phyloP scores from a whole-genome alignment of 2,113 vertebrate genomes.

The Etheostoma cragini region DNA sequence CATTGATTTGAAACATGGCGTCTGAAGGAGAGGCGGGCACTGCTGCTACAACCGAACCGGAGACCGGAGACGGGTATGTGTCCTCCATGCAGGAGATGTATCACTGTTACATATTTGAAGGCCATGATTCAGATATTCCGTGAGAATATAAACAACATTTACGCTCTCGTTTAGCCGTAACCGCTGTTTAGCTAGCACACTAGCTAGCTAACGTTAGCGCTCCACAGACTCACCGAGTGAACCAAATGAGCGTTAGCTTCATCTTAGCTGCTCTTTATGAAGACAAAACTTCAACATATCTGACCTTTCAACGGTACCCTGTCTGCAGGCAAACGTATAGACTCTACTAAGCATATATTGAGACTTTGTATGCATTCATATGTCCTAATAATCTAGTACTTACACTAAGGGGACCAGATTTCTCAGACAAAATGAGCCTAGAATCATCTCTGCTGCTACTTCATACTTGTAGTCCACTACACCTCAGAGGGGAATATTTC shows the following conservation, averaged over 20 bases:
- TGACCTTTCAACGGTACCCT: background rate
- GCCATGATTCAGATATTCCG: accelerated
- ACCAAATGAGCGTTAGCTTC: background rate
- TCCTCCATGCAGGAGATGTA: accelerated
- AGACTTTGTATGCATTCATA: background rate
- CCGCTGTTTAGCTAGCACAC: background rate
- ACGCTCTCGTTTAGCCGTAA: accelerated
- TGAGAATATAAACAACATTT: no score
- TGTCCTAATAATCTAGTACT: background rate
- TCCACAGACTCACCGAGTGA: background rate
- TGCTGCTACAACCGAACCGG: constrained; percentile 57
- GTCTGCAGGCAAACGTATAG: background rate
- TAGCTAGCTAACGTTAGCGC: constrained; percentile 24
- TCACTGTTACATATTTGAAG: accelerated
- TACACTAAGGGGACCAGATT: no score
- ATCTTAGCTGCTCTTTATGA: background rate
- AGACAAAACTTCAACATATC: background rate
- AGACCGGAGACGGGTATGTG: constrained; percentile 75
- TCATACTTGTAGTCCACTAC: no score
- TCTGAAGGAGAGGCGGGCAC: constrained; percentile 76
- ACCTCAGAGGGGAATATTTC: no score
- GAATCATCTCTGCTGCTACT: no score
- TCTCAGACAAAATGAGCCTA: no score
- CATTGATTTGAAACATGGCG: constrained; percentile 83
- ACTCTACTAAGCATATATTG: no score